Base-by-base conservation (phyloP, 2,113 vertebrate species). In the Mellivora capensis region DNA sequence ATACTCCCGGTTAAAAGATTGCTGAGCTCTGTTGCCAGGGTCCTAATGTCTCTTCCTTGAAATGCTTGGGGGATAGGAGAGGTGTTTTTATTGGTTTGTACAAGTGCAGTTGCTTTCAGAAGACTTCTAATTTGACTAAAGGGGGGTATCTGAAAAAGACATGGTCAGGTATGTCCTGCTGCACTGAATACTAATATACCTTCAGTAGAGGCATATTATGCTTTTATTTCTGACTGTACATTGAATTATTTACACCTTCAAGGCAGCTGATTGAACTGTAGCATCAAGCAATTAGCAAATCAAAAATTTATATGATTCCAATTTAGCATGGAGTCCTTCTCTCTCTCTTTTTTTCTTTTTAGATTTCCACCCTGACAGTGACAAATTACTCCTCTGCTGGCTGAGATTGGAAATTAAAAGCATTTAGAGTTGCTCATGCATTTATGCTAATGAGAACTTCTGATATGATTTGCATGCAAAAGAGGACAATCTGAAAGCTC, bases 381-480 rank as follows among this genome's bases (percentile, higher is more conserved):
- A 99, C 99, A 99, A 99, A 99, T 99, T 99, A 99, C 99, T 99
- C 99, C 99, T 99, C 99, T 99, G 99, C 99, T 99, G 99, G 99
- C 99, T 99, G 99, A 99, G 99, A 99, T 99, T 99, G 99, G 99
- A 99, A 99, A 99, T 99, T 99, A 99, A 99, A 99, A 99, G 99
- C 99, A 99, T 99, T 99, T 99, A 99, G 99, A 99, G 99, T 99
- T 99, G 99, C 99, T 99, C 99, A 99, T 99, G 99, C 99, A 99
- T 99, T 99, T 99, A 99, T 99, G 99, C 99, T 99, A 99, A 99
- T 99, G 99, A 99, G 99, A 99, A 99, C 99, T 99, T 99, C 99
- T 99, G 99, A 99, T 99, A 99, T 99, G 99, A 99, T 99, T 99
- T 99, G 99, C 99, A 99, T 99, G 99, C 99, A 99, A 99, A 99